A percentile compares a stretch with the other conserved stretches of the same genome.
Conservation (phyloP, 30 jellyfish, hydroid and myxozoan genomes). For the Aurelia aurita region DNA sequence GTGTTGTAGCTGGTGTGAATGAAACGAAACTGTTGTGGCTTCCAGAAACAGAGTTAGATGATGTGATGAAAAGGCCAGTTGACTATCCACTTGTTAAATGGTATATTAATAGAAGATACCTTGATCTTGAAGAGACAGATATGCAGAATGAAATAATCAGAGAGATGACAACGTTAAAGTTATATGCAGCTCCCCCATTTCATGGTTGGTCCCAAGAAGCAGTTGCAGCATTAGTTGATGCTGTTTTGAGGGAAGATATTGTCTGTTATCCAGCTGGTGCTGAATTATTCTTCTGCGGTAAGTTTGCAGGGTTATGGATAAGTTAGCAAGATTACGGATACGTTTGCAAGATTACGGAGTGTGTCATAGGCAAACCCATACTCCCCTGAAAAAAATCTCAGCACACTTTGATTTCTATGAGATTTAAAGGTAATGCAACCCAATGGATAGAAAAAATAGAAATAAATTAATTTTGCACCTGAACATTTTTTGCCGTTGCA, state of each 20-base stretch:
- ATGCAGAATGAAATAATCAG: conserved; percentile 5
- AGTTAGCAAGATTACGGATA: too few species aligned
- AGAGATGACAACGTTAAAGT: not conserved
- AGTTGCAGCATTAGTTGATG: not conserved
- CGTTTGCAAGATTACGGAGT: too few species aligned
- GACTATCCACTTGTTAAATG: conserved; percentile 36
- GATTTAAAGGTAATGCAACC: too few species aligned
- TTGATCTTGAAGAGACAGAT: conserved; percentile 44
- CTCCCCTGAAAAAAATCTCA: too few species aligned
- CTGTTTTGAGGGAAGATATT: conserved; percentile 10
- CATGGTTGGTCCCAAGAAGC: conserved; percentile 70
- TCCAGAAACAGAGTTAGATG: conserved; percentile 10
- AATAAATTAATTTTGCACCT: too few species aligned
- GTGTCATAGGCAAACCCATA: too few species aligned
- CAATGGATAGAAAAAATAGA: too few species aligned
- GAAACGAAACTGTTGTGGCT: conserved; percentile 41
- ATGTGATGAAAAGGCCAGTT: conserved; percentile 30
- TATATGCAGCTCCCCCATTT: conserved; percentile 51
- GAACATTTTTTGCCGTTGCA: too few species aligned
- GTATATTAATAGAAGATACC: conserved; percentile 50
- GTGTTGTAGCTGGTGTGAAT: conserved; percentile 46
- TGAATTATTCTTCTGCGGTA: conserved; percentile 46
- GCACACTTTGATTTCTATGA: too few species aligned
- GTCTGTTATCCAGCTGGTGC: conserved; percentile 61
- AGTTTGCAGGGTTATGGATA: not conserved